Percentiles rank a stretch among this genome's conserved stretches.
Conservation (phyloP, 2,888 invertebrate species). For the Tridacna crocea region DNA sequence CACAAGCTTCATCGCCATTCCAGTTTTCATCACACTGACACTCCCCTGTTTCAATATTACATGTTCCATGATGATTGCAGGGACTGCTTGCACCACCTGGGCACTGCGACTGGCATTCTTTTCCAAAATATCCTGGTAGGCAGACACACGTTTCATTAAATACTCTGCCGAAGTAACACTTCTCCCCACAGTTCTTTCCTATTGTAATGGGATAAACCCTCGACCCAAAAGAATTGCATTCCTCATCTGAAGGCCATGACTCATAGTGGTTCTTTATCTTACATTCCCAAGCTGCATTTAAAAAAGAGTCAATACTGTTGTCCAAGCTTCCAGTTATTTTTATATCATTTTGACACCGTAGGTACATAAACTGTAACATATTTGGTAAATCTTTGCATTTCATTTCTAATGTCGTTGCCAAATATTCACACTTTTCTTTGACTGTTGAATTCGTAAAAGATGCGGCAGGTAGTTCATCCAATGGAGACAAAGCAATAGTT, state of each 20-base stretch:
- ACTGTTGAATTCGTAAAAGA: no score
- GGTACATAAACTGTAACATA: constrained; percentile 51
- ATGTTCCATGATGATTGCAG: constrained; percentile 68
- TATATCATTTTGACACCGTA: constrained; percentile 64
- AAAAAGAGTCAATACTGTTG: constrained; percentile 29
- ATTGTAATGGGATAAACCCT: constrained; percentile 55
- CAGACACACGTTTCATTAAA: constrained; percentile 38
- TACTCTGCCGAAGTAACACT: constrained; percentile 50
- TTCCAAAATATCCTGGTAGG: constrained; percentile 59
- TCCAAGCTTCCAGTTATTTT: constrained; percentile 47
- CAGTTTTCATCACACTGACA: constrained; percentile 68
- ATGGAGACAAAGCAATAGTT: no score
- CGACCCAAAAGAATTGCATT: constrained; percentile 60
- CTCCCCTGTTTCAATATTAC: constrained; percentile 56
- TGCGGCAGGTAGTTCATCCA: no score
- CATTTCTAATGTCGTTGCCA: no score
- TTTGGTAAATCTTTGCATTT: background rate
- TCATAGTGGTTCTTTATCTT: constrained; percentile 13
- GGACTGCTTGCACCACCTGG: constrained; percentile 65
- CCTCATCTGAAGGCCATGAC: constrained; percentile 50
- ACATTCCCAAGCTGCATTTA: constrained; percentile 61
- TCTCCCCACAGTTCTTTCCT: constrained; percentile 56
- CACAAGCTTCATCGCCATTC: constrained; percentile 54
- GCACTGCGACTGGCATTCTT: constrained; percentile 62
- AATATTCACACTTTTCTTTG: no score